These are phyloP conservation scores for Lethrus apterus DNA, from an alignment of 1,140 invertebrate species.

Conservation along the genomic window DNA sequence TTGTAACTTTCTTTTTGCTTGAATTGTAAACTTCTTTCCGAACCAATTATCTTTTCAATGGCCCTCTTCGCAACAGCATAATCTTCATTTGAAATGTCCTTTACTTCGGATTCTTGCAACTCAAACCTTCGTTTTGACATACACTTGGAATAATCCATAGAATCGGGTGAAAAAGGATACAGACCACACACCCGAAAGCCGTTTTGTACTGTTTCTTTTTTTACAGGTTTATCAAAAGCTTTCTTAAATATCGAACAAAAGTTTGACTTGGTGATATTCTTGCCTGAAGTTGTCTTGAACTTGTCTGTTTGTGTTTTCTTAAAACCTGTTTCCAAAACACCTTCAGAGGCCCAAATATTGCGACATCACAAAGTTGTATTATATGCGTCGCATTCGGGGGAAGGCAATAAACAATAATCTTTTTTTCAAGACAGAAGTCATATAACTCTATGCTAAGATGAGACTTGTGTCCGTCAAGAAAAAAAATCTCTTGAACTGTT, in stretches of 20 bases:
- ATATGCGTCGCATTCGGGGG: slow-evolving; percentile 40
- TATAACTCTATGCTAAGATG: slow-evolving; percentile 38
- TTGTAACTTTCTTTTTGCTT: no score
- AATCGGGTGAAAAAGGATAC: not conserved
- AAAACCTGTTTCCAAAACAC: not conserved
- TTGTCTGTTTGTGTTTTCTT: not conserved
- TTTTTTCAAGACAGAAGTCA: slow-evolving; percentile 36
- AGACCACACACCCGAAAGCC: not conserved
- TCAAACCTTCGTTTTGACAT: not conserved
- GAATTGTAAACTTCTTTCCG: no score
- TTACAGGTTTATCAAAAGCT: not conserved
- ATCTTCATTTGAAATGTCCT: no score
- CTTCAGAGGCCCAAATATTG: not conserved
- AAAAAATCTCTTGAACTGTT: slow-evolving; percentile 35
- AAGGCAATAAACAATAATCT: slow-evolving; percentile 39
- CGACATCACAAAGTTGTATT: slow-evolving; percentile 15
- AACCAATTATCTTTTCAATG: no score
- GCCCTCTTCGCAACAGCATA: no score
- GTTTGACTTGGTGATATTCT: not conserved
- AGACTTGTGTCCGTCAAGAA: slow-evolving; percentile 41
- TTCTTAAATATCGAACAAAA: not conserved
- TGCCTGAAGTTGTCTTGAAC: not conserved
- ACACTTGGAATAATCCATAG: not conserved
- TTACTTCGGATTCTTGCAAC: no score
- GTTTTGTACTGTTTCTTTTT: not conserved